phyloP scores from a whole-genome alignment of 2,113 vertebrate genomes.

The Brachypodius melanocephalos region DNA sequence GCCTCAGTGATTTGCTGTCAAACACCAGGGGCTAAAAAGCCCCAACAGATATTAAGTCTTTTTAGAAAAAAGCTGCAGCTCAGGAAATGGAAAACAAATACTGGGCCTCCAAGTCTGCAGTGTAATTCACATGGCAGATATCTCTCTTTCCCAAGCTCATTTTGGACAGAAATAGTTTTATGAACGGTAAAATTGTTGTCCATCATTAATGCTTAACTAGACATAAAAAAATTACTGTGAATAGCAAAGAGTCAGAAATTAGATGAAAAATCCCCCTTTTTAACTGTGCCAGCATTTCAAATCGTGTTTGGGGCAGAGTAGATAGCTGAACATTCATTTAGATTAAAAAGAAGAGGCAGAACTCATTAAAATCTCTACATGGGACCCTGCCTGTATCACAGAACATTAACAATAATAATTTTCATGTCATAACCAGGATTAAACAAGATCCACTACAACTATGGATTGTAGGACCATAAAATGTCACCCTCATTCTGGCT shows the following conservation, averaged over 20 bases:
- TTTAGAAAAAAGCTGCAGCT: background rate
- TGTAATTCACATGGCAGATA: background rate
- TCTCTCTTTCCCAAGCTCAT: background rate
- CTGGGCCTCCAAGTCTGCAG: background rate
- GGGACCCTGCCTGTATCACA: background rate
- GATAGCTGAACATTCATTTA: background rate
- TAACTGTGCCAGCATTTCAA: background rate
- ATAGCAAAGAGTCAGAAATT: background rate
- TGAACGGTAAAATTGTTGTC: background rate
- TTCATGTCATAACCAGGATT: background rate
- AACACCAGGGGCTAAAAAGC: background rate
- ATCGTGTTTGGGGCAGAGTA: background rate
- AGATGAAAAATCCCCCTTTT: background rate
- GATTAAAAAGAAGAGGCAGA: background rate
- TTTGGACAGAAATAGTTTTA: background rate
- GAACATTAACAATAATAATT: background rate
- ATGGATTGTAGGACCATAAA: background rate
- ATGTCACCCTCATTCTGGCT: background rate
- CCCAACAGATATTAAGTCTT: background rate
- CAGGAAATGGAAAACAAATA: background rate
- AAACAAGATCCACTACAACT: background rate
- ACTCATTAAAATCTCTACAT: background rate
- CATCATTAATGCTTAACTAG: background rate
- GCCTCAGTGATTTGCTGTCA: slow-evolving; percentile 11
- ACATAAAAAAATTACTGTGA: background rate